Conservation (phyloP, 2,797 vertebrate genomes). For the Pantherophis vulpinus region DNA sequence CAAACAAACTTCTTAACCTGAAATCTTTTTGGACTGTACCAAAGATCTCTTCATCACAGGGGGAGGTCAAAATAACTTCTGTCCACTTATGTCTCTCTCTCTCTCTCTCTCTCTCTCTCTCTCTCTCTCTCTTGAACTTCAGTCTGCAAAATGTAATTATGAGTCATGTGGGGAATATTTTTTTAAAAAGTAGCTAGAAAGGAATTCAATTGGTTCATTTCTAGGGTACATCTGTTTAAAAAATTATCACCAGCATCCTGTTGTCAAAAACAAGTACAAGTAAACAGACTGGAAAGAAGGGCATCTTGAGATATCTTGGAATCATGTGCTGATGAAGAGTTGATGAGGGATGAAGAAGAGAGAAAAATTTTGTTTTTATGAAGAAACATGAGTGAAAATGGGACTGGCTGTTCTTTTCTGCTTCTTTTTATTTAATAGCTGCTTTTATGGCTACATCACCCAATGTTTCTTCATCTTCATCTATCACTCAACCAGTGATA, state of each 20-base stretch:
- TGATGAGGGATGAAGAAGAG: neutral
- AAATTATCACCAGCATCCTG: neutral
- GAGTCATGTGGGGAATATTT: conserved; percentile 60
- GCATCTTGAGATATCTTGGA: conserved; percentile 36
- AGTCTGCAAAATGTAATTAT: conserved; percentile 46
- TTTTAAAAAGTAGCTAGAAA: conserved; percentile 36
- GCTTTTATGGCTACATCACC: neutral
- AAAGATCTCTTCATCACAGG: conserved; percentile 45
- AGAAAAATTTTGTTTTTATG: neutral
- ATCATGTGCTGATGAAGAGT: neutral
- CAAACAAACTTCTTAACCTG: conserved; percentile 59
- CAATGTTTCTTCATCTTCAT: neutral
- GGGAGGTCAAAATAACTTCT: conserved; percentile 51
- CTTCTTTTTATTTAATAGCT: neutral
- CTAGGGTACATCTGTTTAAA: conserved; percentile 10
- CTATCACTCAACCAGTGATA: neutral
- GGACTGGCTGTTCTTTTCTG: neutral
- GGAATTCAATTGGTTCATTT: conserved; percentile 44
- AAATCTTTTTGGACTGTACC: conserved; percentile 66
- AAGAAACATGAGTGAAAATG: neutral
- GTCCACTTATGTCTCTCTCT: conserved; percentile 39
- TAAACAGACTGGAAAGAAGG: neutral
- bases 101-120: conserved; percentile 31
- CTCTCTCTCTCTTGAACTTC: conserved; percentile 31
- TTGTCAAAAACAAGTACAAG: neutral